A percentile compares a stretch with the other conserved stretches of the same genome.
Conservation (phyloP, 2,113 vertebrate species). For the Pelodiscus sinensis region DNA sequence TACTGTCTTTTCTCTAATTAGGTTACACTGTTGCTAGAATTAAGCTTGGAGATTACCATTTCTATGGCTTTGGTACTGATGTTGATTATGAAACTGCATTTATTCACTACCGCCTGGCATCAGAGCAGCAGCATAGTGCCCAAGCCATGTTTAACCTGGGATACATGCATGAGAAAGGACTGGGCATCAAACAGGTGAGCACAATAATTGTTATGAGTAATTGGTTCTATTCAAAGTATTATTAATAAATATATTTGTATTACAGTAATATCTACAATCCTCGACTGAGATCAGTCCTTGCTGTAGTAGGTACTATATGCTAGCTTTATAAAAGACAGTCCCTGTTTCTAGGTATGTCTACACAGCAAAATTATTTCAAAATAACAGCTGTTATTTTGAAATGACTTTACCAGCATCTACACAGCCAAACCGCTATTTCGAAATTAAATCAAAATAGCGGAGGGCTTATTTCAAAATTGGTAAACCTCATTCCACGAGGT, state of each 20-base stretch:
- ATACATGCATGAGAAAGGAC: slow-evolving; percentile 98
- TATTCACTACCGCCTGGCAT: slow-evolving; percentile 96
- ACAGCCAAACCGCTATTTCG: no score
- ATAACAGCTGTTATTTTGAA: no score
- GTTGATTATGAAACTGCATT: slow-evolving; percentile 97
- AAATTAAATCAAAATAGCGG: no score
- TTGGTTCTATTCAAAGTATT: background rate
- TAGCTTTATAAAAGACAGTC: background rate
- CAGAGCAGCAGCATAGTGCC: slow-evolving; percentile 97
- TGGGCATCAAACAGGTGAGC: slow-evolving; percentile 96
- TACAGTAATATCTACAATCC: background rate
- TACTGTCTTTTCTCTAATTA: slow-evolving; percentile 61
- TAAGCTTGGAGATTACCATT: slow-evolving; percentile 98
- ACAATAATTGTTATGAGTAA: background rate
- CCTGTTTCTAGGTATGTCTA: background rate
- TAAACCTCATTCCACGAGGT: no score
- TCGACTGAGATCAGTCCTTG: background rate
- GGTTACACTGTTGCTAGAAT: slow-evolving; percentile 96
- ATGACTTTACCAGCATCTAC: no score
- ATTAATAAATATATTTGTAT: background rate
- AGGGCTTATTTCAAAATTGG: no score
- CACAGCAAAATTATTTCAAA: no score
- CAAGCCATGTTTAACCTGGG: slow-evolving; percentile 99
- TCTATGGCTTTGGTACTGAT: slow-evolving; percentile 96
- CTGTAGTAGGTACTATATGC: background rate